Evolutionary conservation across 35 echinoderm and acorn worm species (phyloP), one percentile per base, ranked within the genome.

Genomic region (Strongylocentrotus purpuratus): DNA sequence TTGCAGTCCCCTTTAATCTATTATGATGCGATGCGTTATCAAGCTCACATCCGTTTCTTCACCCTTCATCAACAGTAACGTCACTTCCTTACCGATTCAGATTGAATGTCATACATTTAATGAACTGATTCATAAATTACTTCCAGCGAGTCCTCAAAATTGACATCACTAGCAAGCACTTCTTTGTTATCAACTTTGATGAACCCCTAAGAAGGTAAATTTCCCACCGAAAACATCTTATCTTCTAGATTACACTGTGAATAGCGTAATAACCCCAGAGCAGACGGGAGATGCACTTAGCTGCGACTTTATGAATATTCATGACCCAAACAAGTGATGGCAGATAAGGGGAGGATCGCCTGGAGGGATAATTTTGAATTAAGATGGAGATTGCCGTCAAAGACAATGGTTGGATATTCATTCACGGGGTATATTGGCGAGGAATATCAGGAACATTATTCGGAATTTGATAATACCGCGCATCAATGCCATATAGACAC

Each of bases 331-430:
- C 1, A 18, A 78, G 65, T 78, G 65, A 28, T 78, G 25, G 65
- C 20, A 78, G 65, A 78, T 78, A 78, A 78, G 22, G 65, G 22
- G 25, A 22, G 20, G 1, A 78, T 78, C 65, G 65, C 65, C 65
- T 78, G 65, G 65, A 78, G 65, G 22, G 22, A 78, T 78, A 7
- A 78, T 78, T 78, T 78, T 78, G 65, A 78, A 78, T 78, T 78
- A 78, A 78, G 65, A 78, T 78, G 65, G 65, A 78, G 65, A 78
- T 78, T 78, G 65, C 65, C 65, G 65, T 78, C 65, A n/a, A 78
- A 78, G 20, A 78, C 65, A 78, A 28, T 78, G 20, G 28, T 28
- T 28, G 1, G n/a, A 28, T 78, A 78, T 78, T 78, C 65, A 78
- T 78, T 78, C 65, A n/a, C 59, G 7, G 22, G 7, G 28, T 1